phyloP scores from a whole-genome alignment of 2,888 invertebrate species.

The Hirtodrosophila confusa region DNA sequence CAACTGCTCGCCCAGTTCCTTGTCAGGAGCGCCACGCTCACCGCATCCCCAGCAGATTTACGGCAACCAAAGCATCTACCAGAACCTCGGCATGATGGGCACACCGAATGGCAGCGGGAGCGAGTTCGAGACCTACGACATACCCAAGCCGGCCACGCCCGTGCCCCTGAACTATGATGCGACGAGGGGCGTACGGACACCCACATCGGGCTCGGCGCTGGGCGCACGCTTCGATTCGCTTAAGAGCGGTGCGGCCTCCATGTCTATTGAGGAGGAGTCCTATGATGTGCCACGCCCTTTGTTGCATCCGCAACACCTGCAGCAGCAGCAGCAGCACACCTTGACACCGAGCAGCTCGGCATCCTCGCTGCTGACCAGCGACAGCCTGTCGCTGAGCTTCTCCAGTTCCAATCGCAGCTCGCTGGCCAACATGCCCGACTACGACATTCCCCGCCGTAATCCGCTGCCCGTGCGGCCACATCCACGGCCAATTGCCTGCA shows the following conservation, averaged over 20 bases:
- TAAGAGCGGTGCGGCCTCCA: constrained; percentile 69
- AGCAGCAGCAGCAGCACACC: constrained; percentile 85
- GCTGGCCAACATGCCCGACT: constrained; percentile 87
- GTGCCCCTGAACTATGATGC: constrained; percentile 85
- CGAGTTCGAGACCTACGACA: constrained; percentile 85
- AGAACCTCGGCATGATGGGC: constrained; percentile 81
- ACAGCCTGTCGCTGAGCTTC: constrained; percentile 85
- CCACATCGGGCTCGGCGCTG: constrained; percentile 60
- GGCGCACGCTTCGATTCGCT: constrained; percentile 77
- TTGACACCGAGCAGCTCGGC: constrained; percentile 89
- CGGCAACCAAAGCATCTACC: constrained; percentile 79
- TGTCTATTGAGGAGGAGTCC: constrained; percentile 85
- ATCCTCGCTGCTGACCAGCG: constrained; percentile 87
- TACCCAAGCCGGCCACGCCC: constrained; percentile 87
- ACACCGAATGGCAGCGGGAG: constrained; percentile 51
- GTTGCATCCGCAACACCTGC: constrained; percentile 54
- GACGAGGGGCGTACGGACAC: constrained; percentile 84
- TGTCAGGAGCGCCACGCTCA: constrained; percentile 41
- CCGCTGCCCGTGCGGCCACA: constrained; percentile 82
- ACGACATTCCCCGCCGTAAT: constrained; percentile 87
- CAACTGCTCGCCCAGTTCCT: constrained; percentile 85
- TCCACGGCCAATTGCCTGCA: constrained; percentile 64
- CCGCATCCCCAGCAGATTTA: constrained; percentile 70
- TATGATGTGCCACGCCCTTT: constrained; percentile 88
- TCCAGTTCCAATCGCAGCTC: constrained; percentile 86